These are phyloP conservation scores for Calypte anna DNA, from an alignment of 2,113 vertebrate genomes.

Conservation along the genomic window DNA sequence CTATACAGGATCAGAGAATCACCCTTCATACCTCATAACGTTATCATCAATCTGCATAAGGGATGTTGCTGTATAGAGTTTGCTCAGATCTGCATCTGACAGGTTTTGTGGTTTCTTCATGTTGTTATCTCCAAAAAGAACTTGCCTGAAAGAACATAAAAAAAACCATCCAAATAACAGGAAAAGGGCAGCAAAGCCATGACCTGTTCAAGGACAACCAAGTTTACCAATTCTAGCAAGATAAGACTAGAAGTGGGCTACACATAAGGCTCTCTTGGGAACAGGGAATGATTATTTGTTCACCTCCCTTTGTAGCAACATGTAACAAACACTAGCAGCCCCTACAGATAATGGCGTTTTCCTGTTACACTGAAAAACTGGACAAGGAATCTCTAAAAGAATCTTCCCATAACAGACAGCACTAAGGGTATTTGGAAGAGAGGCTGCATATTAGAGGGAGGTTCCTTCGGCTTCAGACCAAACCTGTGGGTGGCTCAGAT, in stretches of 20 bases:
- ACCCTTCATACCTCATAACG: constrained; percentile 88
- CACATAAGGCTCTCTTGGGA: neutral
- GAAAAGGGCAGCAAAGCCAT: neutral
- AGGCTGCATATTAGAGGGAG: neutral
- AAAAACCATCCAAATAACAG: neutral
- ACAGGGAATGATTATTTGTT: neutral
- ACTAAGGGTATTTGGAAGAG: neutral
- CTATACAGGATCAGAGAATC: neutral
- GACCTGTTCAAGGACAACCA: neutral
- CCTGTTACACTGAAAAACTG: neutral
- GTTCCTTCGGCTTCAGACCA: neutral
- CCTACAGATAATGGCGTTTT: neutral
- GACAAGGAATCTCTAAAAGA: neutral
- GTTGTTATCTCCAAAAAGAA: constrained; percentile 84
- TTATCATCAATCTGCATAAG: constrained; percentile 98
- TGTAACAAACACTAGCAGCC: neutral
- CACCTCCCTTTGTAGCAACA: neutral
- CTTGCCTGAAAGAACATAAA: constrained; percentile 78
- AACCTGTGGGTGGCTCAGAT: neutral
- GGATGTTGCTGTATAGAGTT: constrained; percentile 93
- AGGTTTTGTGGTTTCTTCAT: constrained; percentile 76
- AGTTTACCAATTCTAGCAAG: neutral
- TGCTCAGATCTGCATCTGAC: constrained; percentile 86
- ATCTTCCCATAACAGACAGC: neutral
- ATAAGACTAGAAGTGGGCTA: neutral